Evolutionary conservation across 2,113 vertebrate species (phyloP), one percentile per base, ranked within the genome.

Genomic region (Brachyhypopomus occidentalis): DNA sequence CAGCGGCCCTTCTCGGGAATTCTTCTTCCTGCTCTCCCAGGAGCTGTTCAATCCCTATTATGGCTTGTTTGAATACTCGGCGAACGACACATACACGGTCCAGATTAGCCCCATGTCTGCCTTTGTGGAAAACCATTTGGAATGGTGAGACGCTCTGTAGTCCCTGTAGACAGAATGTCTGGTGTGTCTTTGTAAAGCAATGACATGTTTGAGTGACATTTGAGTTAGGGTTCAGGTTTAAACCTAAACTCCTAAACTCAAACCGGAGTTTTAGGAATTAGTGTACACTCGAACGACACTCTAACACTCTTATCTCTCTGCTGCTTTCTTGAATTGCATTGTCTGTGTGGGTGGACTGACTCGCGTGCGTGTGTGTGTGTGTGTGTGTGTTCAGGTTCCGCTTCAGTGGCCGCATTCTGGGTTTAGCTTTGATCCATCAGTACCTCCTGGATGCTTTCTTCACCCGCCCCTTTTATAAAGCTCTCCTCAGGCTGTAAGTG

Each of bases 81-180:
- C 96, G 86, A 97, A 97, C 0, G 95, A 97, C 84, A 96, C 96
- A 0, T 97, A 97, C 84, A 97, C 96, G 0, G 95, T 97, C 77
- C 96, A 97, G 92, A 97, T 97, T 90, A 97, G 96, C 86, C 96
- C 96, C 79, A 97, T 97, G 96, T 96, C 96, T 67, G 95, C 96
- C 2, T 97, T 97, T 80, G 95, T 97, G 79, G 96, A 97, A 90
- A 97, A 95, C 79, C 96, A 96, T 85, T 91, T 96, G 70, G 96
- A 97, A 92, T 97, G 96, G 96, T 95, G 93, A 93, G 84, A 59
- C 4, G 20, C 0, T 72, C 52, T 45, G 5, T 67, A 22, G 6
- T 4, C 72, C 27, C 72, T 70, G n/a, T 52, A 52, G 25, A 27
- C 1, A 6, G 6, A 23, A n/a, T 22, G 9, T 70, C 20, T 60